These are phyloP conservation scores for Thunnus maccoyii DNA, from an alignment of 2,113 vertebrate genomes.

Conservation along the genomic window DNA sequence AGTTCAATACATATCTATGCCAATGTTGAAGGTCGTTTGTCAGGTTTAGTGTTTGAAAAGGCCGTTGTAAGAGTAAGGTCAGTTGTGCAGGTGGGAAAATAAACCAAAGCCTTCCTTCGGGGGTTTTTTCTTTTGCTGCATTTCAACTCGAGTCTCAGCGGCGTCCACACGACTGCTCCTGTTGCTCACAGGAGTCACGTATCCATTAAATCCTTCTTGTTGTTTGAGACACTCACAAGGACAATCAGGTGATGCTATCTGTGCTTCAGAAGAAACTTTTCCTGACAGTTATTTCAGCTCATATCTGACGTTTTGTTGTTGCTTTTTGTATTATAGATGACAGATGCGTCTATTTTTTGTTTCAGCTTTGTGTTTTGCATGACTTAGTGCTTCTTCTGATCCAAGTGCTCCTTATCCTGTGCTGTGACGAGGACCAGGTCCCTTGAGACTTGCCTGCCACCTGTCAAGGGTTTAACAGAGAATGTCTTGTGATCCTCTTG, in stretches of 20 bases:
- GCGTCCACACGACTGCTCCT: conserved; percentile 21
- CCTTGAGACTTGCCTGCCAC: conserved; percentile 15
- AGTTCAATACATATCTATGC: conserved; percentile 39
- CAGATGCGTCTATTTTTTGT: conserved; percentile 48
- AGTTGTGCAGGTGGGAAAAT: conserved; percentile 29
- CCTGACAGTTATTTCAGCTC: conserved; percentile 44
- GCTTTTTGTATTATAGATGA: conserved; percentile 56
- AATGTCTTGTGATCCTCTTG: conserved; percentile 55
- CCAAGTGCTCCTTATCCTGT: conserved; percentile 77
- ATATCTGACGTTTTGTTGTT: conserved; percentile 32
- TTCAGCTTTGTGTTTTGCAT: conserved; percentile 64
- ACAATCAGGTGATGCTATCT: conserved; percentile 62
- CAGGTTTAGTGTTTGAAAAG: conserved; percentile 39
- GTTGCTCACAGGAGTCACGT: conserved; percentile 11
- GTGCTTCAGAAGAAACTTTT: conserved; percentile 22
- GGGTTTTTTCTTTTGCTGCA: neutral
- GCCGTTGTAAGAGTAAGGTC: conserved; percentile 42
- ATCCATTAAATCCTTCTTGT: conserved; percentile 24
- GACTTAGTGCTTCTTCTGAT: conserved; percentile 66
- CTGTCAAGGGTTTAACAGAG: conserved; percentile 27
- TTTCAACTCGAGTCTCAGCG: conserved; percentile 11
- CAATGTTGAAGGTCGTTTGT: conserved; percentile 17
- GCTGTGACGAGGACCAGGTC: conserved; percentile 42
- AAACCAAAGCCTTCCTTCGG: conserved; percentile 4
- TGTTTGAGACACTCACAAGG: conserved; percentile 40